A percentile compares a stretch with the other conserved stretches of the same genome.
These are phyloP conservation scores for Ellobius talpinus DNA, from an alignment of 2,113 vertebrate species.

Conservation along the genomic window DNA sequence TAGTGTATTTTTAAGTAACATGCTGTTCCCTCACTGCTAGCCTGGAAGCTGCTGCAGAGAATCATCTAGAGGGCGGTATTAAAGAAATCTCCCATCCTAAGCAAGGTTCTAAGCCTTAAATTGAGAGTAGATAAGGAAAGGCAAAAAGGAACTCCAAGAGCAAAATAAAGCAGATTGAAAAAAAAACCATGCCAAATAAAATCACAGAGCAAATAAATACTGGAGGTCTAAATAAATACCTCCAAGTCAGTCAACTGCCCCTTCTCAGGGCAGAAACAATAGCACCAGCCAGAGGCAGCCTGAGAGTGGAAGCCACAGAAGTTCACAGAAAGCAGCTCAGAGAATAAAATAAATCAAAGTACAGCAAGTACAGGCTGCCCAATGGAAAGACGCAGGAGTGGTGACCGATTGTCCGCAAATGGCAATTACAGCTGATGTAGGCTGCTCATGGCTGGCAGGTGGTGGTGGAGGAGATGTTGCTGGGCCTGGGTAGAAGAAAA, in stretches of 20 bases:
- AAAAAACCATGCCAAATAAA: background rate
- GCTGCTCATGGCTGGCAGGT: background rate
- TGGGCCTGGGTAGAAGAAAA: background rate
- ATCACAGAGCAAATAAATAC: background rate
- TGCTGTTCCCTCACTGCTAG: background rate
- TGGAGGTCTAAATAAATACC: background rate
- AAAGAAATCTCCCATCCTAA: background rate
- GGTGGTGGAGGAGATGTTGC: accelerated
- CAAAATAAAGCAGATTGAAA: background rate
- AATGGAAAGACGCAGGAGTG: background rate
- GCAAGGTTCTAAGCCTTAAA: background rate
- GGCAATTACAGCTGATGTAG: background rate
- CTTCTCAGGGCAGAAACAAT: background rate
- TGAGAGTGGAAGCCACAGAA: background rate
- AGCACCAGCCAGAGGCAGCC: background rate
- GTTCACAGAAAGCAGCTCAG: background rate
- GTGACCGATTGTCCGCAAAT: background rate
- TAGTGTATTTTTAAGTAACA: background rate
- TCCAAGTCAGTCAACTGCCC: background rate
- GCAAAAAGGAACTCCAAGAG: background rate
- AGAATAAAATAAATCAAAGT: background rate
- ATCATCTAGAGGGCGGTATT: background rate
- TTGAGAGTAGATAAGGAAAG: background rate
- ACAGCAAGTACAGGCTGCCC: background rate
- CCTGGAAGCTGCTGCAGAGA: background rate